A percentile compares a stretch with the other conserved stretches of the same genome.
These are phyloP conservation scores for Zosterops borbonicus DNA, from an alignment of 2,113 vertebrate genomes.

Conservation along the genomic window DNA sequence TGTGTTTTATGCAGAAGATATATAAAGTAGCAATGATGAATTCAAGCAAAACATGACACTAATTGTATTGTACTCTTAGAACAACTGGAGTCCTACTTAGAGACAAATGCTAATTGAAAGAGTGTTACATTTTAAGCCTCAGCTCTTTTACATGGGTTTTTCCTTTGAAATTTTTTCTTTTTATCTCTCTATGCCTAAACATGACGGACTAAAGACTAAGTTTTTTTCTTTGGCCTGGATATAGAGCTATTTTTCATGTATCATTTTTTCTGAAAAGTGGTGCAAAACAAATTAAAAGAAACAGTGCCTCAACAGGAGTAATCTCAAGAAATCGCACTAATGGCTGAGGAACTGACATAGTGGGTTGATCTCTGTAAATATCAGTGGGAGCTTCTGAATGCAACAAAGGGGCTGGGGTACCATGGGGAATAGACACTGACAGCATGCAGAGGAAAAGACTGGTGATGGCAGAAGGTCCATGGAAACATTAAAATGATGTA, in stretches of 20 bases:
- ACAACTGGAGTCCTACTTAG: neutral
- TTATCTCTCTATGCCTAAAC: neutral
- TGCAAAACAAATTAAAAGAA: neutral
- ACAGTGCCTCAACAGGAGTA: neutral
- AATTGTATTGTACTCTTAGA: neutral
- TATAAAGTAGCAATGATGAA: neutral
- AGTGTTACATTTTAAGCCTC: neutral
- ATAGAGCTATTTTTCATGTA: neutral
- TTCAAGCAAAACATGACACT: neutral
- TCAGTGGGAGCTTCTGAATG: neutral
- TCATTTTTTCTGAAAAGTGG: neutral
- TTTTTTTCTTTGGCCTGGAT: neutral
- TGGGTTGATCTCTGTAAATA: neutral
- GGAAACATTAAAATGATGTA: neutral
- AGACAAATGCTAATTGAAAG: neutral
- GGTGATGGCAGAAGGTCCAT: neutral
- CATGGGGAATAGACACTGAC: neutral
- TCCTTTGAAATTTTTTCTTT: neutral
- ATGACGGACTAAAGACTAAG: neutral
- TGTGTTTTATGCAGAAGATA: neutral
- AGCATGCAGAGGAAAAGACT: neutral
- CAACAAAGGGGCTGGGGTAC: neutral
- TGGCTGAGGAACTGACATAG: fast-evolving
- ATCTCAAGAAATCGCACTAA: neutral
- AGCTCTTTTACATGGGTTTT: neutral